Percentiles rank a stretch among this genome's conserved stretches.
These are phyloP conservation scores for Orthosia gracilis DNA, from an alignment of 2,888 invertebrate genomes.

Conservation along the genomic window DNA sequence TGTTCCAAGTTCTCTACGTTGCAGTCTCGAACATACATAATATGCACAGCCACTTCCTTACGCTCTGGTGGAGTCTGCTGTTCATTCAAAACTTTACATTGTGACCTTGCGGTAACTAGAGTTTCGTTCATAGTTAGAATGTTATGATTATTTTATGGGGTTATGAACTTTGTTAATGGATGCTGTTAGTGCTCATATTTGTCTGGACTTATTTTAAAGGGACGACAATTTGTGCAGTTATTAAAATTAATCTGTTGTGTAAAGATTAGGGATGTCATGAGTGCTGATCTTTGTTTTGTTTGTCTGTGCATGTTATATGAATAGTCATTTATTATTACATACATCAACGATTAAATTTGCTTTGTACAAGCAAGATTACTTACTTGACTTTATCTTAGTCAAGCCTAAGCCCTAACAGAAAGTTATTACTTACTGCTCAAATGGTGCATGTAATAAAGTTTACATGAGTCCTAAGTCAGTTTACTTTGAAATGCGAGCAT, in stretches of 20 bases:
- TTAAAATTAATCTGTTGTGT: neutral
- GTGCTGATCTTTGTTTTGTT: neutral
- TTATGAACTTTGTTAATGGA: conserved; percentile 12
- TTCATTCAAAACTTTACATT: conserved; percentile 27
- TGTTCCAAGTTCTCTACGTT: neutral
- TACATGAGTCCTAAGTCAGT: too few relatives aligned
- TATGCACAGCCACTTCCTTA: conserved; percentile 9
- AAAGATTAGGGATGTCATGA: neutral
- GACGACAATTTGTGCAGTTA: neutral
- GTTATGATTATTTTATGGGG: conserved; percentile 15
- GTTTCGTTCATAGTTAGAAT: conserved; percentile 13
- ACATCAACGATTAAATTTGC: neutral
- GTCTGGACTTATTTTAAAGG: neutral
- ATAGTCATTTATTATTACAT: neutral
- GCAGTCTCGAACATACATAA: neutral
- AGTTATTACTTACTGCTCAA: neutral
- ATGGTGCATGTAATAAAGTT: too few relatives aligned
- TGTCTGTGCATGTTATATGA: neutral
- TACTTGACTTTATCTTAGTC: neutral
- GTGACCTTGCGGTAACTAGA: conserved; percentile 25
- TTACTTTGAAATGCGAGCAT: too few relatives aligned
- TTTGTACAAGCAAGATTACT: neutral
- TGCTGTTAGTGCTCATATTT: neutral
- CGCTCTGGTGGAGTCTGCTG: neutral
- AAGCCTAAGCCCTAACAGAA: neutral